Percentiles rank a stretch among this genome's conserved stretches.
Evolutionary conservation across 2,113 vertebrate species (phyloP).

Genomic region (Microtus oregoni): DNA sequence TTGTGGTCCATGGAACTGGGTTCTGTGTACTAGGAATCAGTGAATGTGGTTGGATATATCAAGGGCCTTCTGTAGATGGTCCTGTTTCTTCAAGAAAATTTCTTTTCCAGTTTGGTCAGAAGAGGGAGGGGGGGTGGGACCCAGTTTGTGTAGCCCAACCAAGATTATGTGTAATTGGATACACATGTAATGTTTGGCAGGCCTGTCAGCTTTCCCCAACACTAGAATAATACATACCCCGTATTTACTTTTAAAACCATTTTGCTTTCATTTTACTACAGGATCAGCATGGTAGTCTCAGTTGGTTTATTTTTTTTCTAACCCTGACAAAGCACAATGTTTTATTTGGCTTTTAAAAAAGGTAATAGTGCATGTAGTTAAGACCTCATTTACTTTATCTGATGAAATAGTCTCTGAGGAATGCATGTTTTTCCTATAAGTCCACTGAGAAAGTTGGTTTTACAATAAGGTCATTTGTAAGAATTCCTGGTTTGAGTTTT

Average conservation of each 20-base stretch:
- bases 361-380: constrained; percentile 61
- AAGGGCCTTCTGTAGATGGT: background rate
- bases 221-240: constrained; percentile 34
- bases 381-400: constrained; percentile 72
- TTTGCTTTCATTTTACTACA: constrained; percentile 59
- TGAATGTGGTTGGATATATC: background rate
- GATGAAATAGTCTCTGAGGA: constrained; percentile 70
- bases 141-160: constrained; percentile 12
- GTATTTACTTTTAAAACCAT: constrained; percentile 49
- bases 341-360: constrained; percentile 74
- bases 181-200: constrained; percentile 52
- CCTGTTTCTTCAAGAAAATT: constrained; percentile 54
- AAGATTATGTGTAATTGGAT: constrained; percentile 67
- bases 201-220: constrained; percentile 37
- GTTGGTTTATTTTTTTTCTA: constrained; percentile 69
- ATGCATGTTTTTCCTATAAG: constrained; percentile 64
- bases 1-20: background rate
- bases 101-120: constrained; percentile 23
- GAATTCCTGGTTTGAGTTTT: constrained; percentile 56
- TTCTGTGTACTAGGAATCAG: background rate
- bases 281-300: constrained; percentile 55
- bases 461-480: constrained; percentile 30
- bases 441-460: constrained; percentile 52
- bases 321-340: constrained; percentile 74
- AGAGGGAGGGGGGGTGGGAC: background rate